A percentile compares a stretch with the other conserved stretches of the same genome.
Conservation (phyloP, 2,113 vertebrate genomes). For the Cervus canadensis region DNA sequence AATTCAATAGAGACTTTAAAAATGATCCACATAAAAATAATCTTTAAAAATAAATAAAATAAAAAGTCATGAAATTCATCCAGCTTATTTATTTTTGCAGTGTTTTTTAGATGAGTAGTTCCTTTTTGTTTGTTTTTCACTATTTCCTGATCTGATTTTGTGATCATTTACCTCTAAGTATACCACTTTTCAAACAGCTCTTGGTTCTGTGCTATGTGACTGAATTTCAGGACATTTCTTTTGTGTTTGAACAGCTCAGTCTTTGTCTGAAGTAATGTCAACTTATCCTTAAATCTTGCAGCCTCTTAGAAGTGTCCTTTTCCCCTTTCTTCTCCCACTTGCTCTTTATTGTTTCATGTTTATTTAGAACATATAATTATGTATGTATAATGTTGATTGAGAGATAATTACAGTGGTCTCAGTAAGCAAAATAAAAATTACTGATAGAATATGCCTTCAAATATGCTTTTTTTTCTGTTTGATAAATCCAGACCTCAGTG, state of each 20-base stretch:
- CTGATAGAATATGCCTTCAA: neutral
- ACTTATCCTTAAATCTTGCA: neutral
- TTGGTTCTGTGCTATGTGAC: neutral
- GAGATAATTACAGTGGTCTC: neutral
- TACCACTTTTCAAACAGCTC: neutral
- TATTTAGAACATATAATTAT: neutral
- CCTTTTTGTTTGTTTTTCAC: neutral
- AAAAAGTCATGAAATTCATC: neutral
- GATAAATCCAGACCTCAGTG: neutral
- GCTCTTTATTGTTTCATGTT: neutral
- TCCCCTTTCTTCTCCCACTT: neutral
- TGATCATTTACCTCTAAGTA: neutral
- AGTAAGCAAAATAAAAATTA: neutral
- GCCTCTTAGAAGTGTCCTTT: neutral
- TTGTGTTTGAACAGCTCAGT: neutral
- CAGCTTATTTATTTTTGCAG: neutral
- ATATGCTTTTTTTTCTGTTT: neutral
- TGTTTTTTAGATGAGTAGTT: neutral
- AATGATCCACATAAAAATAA: neutral
- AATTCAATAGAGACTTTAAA: neutral
- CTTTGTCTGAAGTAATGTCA: neutral
- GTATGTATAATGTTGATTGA: neutral
- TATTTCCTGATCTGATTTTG: neutral
- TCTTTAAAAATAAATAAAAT: neutral
- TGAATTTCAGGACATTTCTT: neutral